Conservation (phyloP, 2,888 invertebrate genomes). For the Heliconius ethilla region DNA sequence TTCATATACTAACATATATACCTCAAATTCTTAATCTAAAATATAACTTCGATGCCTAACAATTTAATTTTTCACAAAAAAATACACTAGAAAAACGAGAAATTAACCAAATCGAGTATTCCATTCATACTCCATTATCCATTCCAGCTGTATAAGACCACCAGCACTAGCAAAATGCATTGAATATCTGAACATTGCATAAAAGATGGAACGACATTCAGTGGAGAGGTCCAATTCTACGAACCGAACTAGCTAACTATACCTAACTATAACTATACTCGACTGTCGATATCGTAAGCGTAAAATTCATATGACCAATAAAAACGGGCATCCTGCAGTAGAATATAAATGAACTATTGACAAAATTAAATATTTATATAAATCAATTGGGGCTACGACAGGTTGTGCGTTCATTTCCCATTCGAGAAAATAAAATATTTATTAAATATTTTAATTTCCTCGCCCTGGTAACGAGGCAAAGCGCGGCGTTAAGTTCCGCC, state of each 20-base stretch:
- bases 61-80: background rate
- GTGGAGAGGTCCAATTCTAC: slow-evolving; percentile 10
- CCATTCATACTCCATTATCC: slow-evolving; percentile 18
- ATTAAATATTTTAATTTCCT: too few relatives aligned
- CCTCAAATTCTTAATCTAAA: background rate
- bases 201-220: background rate
- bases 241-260: background rate
- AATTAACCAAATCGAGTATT: slow-evolving; percentile 10
- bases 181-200: slow-evolving; percentile 17
- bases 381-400: background rate
- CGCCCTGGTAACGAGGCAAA: too few relatives aligned
- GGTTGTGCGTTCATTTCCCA: too few relatives aligned
- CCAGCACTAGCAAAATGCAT: slow-evolving; percentile 18
- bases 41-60: background rate
- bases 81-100: background rate
- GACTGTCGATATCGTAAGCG: slow-evolving; percentile 1
- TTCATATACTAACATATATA: background rate
- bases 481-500: too few relatives aligned
- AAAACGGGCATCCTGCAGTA: background rate
- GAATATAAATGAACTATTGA: slow-evolving; percentile 1
- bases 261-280: background rate
- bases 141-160: slow-evolving; percentile 8
- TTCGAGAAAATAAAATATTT: too few relatives aligned
- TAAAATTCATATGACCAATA: background rate
- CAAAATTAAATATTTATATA: background rate